Evolutionary conservation across 2,797 vertebrate species (phyloP).

Genomic region (Tachyglossus aculeatus): DNA sequence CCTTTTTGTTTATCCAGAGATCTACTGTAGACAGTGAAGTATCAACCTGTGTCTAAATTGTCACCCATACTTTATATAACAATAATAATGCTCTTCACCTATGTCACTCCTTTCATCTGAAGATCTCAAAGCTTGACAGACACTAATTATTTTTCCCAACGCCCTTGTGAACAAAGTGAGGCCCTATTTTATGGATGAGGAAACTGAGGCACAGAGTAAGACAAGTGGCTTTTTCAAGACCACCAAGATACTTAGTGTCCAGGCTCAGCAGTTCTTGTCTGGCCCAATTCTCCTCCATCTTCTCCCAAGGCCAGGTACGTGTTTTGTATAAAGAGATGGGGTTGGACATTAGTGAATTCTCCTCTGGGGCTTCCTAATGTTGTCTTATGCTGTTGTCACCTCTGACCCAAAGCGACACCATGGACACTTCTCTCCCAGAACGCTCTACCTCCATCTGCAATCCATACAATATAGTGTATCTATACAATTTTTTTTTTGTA

Average conservation of each 20-base stretch:
- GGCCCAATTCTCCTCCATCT: too few species aligned
- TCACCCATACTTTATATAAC: slow-evolving; percentile 47
- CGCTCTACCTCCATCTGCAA: too few species aligned
- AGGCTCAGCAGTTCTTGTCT: background rate
- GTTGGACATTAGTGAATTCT: background rate
- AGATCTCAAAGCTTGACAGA: slow-evolving; percentile 48
- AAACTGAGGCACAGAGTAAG: slow-evolving; percentile 16
- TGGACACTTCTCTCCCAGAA: too few species aligned
- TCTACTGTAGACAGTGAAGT: slow-evolving; percentile 38
- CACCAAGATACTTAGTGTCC: background rate
- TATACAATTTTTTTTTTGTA: too few species aligned
- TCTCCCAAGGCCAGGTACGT: background rate
- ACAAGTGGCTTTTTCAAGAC: slow-evolving; percentile 40
- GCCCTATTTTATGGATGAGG: slow-evolving; percentile 45
- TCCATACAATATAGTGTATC: too few species aligned
- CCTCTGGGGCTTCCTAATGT: background rate
- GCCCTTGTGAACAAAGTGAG: slow-evolving; percentile 57
- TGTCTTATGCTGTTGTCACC: too few species aligned
- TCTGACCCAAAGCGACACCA: too few species aligned
- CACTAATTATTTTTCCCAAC: slow-evolving; percentile 53
- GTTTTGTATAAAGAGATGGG: background rate
- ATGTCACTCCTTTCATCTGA: slow-evolving; percentile 58
- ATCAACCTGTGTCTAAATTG: slow-evolving; percentile 46
- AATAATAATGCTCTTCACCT: slow-evolving; percentile 45
- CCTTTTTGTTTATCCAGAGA: slow-evolving; percentile 54